A percentile compares a stretch with the other conserved stretches of the same genome.
Evolutionary conservation across 1,140 invertebrate genomes (phyloP).

Genomic region (Drosophila rhopaloa): DNA sequence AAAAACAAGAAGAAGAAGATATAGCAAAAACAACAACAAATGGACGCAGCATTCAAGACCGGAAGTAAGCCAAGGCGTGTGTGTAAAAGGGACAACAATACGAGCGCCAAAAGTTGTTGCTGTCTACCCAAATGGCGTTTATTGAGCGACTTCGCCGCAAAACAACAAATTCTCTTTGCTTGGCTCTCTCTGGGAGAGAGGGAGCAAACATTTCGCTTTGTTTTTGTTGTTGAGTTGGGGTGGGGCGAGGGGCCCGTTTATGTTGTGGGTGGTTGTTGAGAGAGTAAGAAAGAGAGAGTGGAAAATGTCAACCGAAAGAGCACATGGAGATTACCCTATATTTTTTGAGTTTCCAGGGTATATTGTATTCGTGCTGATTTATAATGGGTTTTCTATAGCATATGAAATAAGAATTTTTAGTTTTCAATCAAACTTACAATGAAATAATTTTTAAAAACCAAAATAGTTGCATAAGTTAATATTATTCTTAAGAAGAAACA

Average conservation of each 20-base stretch:
- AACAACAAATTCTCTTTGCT: slow-evolving; percentile 30
- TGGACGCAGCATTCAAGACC: slow-evolving; percentile 42
- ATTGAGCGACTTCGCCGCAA: slow-evolving; percentile 78
- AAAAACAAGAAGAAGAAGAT: slow-evolving; percentile 20
- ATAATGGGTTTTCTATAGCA: background rate
- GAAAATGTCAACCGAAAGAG: slow-evolving; percentile 6
- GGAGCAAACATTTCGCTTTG: slow-evolving; percentile 49
- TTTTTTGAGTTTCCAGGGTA: background rate
- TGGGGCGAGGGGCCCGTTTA: slow-evolving; percentile 28
- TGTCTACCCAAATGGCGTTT: slow-evolving; percentile 64
- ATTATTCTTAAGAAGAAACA: too few species aligned
- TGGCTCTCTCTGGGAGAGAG: slow-evolving; percentile 7
- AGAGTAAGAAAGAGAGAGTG: slow-evolving; percentile 2
- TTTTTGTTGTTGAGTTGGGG: slow-evolving; percentile 28
- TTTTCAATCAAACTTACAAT: too few species aligned
- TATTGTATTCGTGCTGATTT: background rate
- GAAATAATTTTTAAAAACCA: too few species aligned
- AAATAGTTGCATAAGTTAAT: too few species aligned
- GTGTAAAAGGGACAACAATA: slow-evolving; percentile 47
- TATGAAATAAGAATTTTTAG: background rate
- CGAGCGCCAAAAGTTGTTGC: slow-evolving; percentile 33
- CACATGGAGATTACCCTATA: slow-evolving; percentile 5
- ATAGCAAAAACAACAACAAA: slow-evolving; percentile 5
- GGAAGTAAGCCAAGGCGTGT: slow-evolving; percentile 53
- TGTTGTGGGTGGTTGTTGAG: slow-evolving; percentile 44